Evolutionary conservation across 2,113 vertebrate species (phyloP), one percentile per base, ranked within the genome.

Genomic region (Neomonachus schauinslandi): DNA sequence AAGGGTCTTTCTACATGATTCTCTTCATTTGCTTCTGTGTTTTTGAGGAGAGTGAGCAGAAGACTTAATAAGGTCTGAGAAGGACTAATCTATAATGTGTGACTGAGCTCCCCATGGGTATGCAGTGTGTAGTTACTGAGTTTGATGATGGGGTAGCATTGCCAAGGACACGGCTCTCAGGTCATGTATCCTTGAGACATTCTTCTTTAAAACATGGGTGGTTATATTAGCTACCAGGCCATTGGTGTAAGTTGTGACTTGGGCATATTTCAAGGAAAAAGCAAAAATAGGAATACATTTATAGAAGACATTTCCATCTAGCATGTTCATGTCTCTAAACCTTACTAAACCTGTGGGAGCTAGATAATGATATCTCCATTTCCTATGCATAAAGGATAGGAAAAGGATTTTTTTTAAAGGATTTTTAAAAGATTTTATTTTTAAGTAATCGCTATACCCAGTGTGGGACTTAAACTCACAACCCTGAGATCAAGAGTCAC

Each of bases 171-270:
- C 31, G 67, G 5, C 28, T 88, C 9, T 91, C 22, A 13, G n/a
- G n/a, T 92, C 46, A 77, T 67, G 8, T 49, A 57, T 19, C 7
- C n/a, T 86, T 65, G 91, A 88, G 57, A 69, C 81, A 93, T 80
- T 93, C 55, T 79, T 92, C 33, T 87, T 85, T 92, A 91, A 94
- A 87, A 93, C 61, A 21, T 95, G 67, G 19, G n/a, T 93, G 33
- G 31, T 36, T 93, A 10, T 46, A 53, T 69, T 53, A 93, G 65
- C 31, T 24, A 88, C 55, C 5, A 18, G 18, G 2, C 82, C 28
- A 74, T 79, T 21, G 91, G 33, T 94, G 4, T 74, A 80, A 85
- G n/a, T 94, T 90, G 39, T 90, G 87, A 87, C 39, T 87, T 85
- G 57, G 61, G 46, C 16, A 61, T 18, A 85, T 77, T 95, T 91